Base-by-base conservation (phyloP, 2,113 vertebrate species). In the Oriolus oriolus region DNA sequence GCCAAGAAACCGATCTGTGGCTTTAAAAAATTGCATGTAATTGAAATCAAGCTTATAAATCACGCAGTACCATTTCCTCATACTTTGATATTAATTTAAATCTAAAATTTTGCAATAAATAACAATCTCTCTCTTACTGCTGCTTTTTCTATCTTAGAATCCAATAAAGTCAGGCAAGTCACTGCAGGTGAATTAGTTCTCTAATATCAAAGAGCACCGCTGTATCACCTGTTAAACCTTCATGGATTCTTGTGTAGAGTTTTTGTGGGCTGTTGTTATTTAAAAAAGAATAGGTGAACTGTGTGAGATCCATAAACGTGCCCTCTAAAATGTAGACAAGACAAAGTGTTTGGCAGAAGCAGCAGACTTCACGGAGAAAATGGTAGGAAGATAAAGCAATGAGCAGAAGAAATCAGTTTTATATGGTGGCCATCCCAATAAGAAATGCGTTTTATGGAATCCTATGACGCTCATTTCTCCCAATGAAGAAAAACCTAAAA, bases 1-100 rank as follows among this genome's bases (percentile, higher is more conserved):
- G 42, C 31, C n/a, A 54, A 84, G 64, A 50, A 66, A 35, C 28
- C 0, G 0, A 86, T 35, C 19, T 26, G 15, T 37, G n/a, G 26
- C 59, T 90, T 89, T 13, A 86, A 90, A 91, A 64, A 31, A 8
- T 6, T 63, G 33, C 13, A 73, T n/a, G 27, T 44, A 86, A 93
- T 77, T 89, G 47, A 90, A 92, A 70, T 74, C 18, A 86, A 80
- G 64, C 33, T 86, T 76, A 81, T 89, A 89, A 91, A 92, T 94
- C 64, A 63, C 31, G 66, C 7, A 39, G 9, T 33, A 76, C 16
- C 70, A 70, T 86, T 92, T 92, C 45, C 54, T 91, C 19, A 68
- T 42, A 82, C 19, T 94, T 89, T 19, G 78, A 66, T 81, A 89
- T 65, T 93, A 42, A 96, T 92, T 90, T 90, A 59, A 61, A 27